Evolutionary conservation across 2,113 vertebrate genomes (phyloP).

Genomic region (Oncorhynchus kisutch): DNA sequence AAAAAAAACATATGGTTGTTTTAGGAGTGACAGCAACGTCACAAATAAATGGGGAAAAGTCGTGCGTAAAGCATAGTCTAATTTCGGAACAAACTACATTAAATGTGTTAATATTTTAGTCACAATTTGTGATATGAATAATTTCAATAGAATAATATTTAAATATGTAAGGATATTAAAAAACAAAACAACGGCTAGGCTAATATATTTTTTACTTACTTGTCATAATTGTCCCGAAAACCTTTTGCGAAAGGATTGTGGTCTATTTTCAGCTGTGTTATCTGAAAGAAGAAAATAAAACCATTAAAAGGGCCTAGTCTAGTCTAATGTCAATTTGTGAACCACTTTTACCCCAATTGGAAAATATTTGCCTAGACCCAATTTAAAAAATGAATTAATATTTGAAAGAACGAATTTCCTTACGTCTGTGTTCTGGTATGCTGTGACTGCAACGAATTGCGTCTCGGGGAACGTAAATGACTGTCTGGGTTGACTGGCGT

Average conservation of each 20-base stretch:
- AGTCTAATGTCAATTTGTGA: neutral
- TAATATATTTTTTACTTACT: conserved; percentile 63
- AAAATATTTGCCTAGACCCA: too few species aligned
- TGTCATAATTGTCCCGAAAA: conserved; percentile 88
- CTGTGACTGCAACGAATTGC: conserved; percentile 86
- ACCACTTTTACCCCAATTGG: too few species aligned
- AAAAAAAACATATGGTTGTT: too few species aligned
- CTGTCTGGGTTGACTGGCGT: conserved; percentile 80
- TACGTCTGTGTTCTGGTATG: conserved; percentile 90
- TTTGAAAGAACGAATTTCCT: conserved; percentile 21
- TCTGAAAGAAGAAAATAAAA: conserved; percentile 60
- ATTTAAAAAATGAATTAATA: too few species aligned
- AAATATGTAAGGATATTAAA: too few species aligned
- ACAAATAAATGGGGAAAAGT: too few species aligned
- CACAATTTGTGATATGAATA: too few species aligned
- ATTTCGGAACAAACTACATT: too few species aligned
- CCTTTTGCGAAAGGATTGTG: conserved; percentile 89
- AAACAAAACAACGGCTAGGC: too few species aligned
- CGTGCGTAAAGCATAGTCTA: too few species aligned
- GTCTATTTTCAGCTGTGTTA: conserved; percentile 87
- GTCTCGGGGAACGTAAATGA: conserved; percentile 89
- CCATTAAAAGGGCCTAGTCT: neutral
- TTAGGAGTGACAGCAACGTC: neutral
- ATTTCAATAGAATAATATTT: too few species aligned
- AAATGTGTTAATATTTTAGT: too few species aligned